These are phyloP conservation scores for Macroramphosus scolopax DNA, from an alignment of 2,797 vertebrate genomes.

Conservation along the genomic window DNA sequence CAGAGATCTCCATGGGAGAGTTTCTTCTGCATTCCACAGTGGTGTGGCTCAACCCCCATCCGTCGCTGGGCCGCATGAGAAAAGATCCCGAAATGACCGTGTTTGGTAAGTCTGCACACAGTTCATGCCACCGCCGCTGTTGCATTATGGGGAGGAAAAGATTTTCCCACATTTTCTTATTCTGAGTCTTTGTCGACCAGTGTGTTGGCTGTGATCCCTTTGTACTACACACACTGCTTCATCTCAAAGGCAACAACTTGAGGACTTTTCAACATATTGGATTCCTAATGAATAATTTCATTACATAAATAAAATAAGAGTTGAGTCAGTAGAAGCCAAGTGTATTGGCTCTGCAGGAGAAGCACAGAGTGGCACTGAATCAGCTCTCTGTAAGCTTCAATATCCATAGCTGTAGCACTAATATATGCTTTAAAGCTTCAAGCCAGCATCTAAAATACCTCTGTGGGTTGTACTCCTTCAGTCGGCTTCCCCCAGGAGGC, in stretches of 20 bases:
- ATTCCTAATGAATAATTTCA: no score
- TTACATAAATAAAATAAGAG: no score
- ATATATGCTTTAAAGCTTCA: conserved; percentile 48
- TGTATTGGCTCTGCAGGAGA: conserved; percentile 12
- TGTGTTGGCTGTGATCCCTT: no score
- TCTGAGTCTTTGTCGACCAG: no score
- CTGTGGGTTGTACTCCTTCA: conserved; percentile 32
- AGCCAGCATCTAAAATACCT: conserved; percentile 50
- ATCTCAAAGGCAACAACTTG: no score
- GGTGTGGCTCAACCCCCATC: conserved; percentile 93
- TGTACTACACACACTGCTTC: no score
- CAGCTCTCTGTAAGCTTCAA: conserved; percentile 31
- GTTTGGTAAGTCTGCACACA: conserved; percentile 82
- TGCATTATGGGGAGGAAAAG: conserved; percentile 34
- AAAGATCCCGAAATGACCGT: conserved; percentile 93
- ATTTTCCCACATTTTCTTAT: no score
- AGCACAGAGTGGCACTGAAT: conserved; percentile 1
- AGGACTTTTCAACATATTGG: no score
- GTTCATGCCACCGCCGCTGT: not conserved
- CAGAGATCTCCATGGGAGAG: conserved; percentile 98
- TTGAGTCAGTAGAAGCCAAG: no score
- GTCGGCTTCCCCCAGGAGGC: conserved; percentile 47
- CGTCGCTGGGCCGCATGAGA: conserved; percentile 89
- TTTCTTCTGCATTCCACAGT: conserved; percentile 93
- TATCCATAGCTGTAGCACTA: conserved; percentile 31